phyloP scores from a whole-genome alignment of 2,888 invertebrate species.

The Cheilosia urbana region DNA sequence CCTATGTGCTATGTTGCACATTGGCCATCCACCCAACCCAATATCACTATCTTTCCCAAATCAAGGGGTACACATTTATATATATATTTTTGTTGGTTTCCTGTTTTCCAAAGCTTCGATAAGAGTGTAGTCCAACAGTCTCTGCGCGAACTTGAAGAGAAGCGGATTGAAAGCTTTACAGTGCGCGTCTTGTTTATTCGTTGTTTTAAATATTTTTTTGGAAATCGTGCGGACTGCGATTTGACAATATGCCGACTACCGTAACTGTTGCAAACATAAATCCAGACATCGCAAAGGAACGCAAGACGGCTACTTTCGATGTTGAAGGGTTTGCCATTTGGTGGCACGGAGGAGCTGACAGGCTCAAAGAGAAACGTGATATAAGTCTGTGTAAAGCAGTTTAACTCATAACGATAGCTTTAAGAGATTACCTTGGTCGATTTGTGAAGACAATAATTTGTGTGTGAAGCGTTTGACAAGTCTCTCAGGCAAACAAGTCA shows the following conservation, averaged over 20 bases:
- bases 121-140: too few relatives aligned
- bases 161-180: background rate
- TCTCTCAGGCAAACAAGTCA: too few relatives aligned
- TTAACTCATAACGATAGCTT: background rate
- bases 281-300: conserved; percentile 88
- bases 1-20: too few relatives aligned
- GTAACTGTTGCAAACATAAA: conserved; percentile 85
- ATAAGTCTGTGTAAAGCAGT: conserved; percentile 73
- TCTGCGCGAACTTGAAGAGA: background rate
- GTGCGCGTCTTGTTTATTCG: background rate
- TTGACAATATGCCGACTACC: conserved; percentile 73
- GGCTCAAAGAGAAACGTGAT: conserved; percentile 80
- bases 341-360: conserved; percentile 89
- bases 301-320: conserved; percentile 89
- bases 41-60: too few relatives aligned
- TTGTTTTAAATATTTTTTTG: background rate
- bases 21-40: too few relatives aligned
- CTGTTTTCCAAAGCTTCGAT: too few relatives aligned
- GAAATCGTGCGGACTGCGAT: background rate
- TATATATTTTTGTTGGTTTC: too few relatives aligned
- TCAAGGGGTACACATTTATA: too few relatives aligned
- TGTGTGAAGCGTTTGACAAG: too few relatives aligned
- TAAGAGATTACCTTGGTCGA: too few relatives aligned
- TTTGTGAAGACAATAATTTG: too few relatives aligned
- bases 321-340: conserved; percentile 90